Conservation (phyloP, 2,888 invertebrate species). For the Nomada fabriciana region DNA sequence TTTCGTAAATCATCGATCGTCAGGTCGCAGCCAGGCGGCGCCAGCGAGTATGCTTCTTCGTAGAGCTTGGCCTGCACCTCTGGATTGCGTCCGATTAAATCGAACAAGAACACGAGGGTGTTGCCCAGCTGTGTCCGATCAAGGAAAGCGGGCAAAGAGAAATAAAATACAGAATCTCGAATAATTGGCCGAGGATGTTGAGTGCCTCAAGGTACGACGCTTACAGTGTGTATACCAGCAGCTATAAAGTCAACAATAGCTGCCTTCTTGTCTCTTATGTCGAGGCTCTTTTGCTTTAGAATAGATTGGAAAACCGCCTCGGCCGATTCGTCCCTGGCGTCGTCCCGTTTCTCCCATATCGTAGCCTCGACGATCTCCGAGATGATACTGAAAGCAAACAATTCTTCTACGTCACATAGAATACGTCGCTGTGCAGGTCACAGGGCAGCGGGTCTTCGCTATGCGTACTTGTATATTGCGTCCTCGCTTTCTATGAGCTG, state of each 20-base stretch:
- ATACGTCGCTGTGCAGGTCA: not conserved
- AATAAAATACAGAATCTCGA: not conserved
- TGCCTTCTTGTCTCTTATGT: conserved; percentile 92
- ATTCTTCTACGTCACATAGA: not conserved
- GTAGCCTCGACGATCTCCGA: conserved; percentile 91
- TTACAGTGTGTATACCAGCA: conserved; percentile 94
- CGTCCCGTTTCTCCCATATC: conserved; percentile 86
- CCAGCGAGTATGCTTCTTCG: conserved; percentile 87
- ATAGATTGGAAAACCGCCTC: conserved; percentile 91
- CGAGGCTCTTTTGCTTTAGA: conserved; percentile 89
- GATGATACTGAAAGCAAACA: conserved; percentile 87
- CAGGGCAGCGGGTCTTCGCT: not conserved
- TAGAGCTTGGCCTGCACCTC: conserved; percentile 89
- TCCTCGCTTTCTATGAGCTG: conserved; percentile 91
- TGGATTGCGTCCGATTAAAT: conserved; percentile 89
- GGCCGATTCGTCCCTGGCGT: conserved; percentile 87
- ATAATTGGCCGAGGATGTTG: not conserved
- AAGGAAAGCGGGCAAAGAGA: not conserved
- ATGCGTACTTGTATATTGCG: conserved; percentile 90
- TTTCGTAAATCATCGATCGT: conserved; percentile 87
- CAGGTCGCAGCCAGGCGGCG: conserved; percentile 86
- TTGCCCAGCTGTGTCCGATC: conserved; percentile 88
- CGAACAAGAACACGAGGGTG: conserved; percentile 91
- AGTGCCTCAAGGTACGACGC: conserved; percentile 37
- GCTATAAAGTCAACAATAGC: conserved; percentile 94